A percentile compares a stretch with the other conserved stretches of the same genome.
These are phyloP conservation scores for Augiades crinisus DNA, from an alignment of 2,888 invertebrate genomes.

Conservation along the genomic window DNA sequence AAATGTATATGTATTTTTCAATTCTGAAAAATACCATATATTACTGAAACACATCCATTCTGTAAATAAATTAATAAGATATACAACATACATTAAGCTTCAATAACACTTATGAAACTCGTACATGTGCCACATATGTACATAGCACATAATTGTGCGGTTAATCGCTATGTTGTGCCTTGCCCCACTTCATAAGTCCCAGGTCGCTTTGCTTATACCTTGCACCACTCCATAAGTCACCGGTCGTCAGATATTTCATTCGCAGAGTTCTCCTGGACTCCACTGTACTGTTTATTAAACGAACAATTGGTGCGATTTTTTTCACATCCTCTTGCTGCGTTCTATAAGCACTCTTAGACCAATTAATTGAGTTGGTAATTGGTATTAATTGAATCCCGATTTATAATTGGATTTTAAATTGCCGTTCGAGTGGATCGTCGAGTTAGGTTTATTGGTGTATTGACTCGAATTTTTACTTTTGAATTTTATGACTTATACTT, in stretches of 20 bases:
- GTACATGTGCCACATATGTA: too few relatives aligned
- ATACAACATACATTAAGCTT: too few relatives aligned
- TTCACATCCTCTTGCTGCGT: constrained; percentile 16
- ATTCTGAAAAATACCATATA: too few relatives aligned
- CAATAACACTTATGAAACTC: too few relatives aligned
- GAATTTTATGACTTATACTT: too few relatives aligned
- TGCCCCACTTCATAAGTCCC: too few relatives aligned
- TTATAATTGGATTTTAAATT: constrained; percentile 22
- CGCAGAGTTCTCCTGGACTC: constrained; percentile 30
- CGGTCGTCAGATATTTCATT: constrained; percentile 41
- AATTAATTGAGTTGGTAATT: too few relatives aligned
- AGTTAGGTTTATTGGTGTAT: neutral
- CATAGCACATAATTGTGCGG: too few relatives aligned
- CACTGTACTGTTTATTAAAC: constrained; percentile 39
- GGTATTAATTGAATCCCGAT: constrained; percentile 16
- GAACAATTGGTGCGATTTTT: constrained; percentile 34
- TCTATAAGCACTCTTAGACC: constrained; percentile 11
- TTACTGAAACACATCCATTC: too few relatives aligned
- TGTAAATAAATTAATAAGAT: too few relatives aligned
- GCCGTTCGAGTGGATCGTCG: neutral
- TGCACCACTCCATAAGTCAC: constrained; percentile 25
- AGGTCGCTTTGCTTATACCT: constrained; percentile 23
- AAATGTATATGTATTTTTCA: too few relatives aligned
- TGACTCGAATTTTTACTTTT: neutral
- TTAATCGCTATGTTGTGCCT: too few relatives aligned